Percentiles rank a stretch among this genome's conserved stretches.
phyloP scores from a whole-genome alignment of 2,888 invertebrate species.

The Trichogramma evanescens region DNA sequence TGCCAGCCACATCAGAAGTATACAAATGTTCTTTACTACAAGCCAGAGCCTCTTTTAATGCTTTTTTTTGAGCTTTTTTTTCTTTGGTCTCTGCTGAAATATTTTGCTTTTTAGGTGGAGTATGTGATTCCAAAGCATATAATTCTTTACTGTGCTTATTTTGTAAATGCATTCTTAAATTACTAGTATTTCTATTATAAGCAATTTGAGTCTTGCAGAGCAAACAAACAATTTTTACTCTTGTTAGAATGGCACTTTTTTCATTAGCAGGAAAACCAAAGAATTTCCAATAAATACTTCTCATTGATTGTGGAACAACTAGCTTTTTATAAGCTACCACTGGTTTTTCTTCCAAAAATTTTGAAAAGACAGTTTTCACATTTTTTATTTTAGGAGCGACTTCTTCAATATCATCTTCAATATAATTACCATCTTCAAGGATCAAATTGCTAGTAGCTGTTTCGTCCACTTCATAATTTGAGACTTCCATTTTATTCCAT shows the following conservation, averaged over 20 bases:
- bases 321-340: constrained; percentile 47
- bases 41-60: constrained; percentile 36
- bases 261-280: constrained; percentile 51
- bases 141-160: constrained; percentile 48
- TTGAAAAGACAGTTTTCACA: constrained; percentile 31
- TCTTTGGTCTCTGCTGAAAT: constrained; percentile 40
- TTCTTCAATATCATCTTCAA: constrained; percentile 1
- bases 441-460: not conserved
- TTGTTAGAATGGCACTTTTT: constrained; percentile 47
- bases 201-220: constrained; percentile 50
- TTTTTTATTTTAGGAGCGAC: not conserved
- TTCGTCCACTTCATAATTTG: too few relatives aligned
- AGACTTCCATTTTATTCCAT: too few relatives aligned
- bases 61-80: constrained; percentile 37
- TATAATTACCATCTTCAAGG: not conserved
- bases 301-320: constrained; percentile 50
- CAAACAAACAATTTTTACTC: constrained; percentile 49
- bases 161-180: constrained; percentile 50
- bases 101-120: constrained; percentile 38
- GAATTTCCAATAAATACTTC: constrained; percentile 51
- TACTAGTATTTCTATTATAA: constrained; percentile 51
- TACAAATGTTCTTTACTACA: constrained; percentile 41
- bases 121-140: constrained; percentile 39
- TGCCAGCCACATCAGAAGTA: constrained; percentile 44
- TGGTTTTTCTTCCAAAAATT: constrained; percentile 44